Percentiles rank a stretch among this genome's conserved stretches.
Conservation (phyloP, 1,140 invertebrate genomes). For the Limonius californicus region DNA sequence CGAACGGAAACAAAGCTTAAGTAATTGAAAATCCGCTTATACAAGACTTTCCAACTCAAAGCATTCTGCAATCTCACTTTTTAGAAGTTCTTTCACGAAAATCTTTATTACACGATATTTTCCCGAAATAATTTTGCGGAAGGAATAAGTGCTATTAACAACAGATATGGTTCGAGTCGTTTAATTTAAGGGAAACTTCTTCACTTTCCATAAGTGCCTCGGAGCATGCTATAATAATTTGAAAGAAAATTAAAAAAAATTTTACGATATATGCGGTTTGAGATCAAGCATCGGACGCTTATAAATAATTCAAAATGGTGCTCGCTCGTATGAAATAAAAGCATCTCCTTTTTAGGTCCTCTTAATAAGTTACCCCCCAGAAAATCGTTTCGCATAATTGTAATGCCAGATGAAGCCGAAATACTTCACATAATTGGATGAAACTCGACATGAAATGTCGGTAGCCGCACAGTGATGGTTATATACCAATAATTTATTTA, state of each 20-base stretch:
- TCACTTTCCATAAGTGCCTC: too few relatives aligned
- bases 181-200: too few relatives aligned
- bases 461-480: background rate
- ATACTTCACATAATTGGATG: conserved; percentile 4
- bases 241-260: background rate
- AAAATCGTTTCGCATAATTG: background rate
- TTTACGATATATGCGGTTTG: background rate
- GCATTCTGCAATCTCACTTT: too few relatives aligned
- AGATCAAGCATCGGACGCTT: background rate
- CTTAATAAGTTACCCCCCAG: background rate
- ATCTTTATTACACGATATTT: background rate
- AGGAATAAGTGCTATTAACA: background rate
- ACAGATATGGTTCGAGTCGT: background rate
- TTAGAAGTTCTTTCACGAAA: background rate
- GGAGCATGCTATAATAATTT: background rate
- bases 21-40: too few relatives aligned
- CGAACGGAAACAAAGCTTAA: too few relatives aligned
- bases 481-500: conserved; percentile 11
- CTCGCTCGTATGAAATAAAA: background rate
- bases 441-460: background rate
- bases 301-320: background rate
- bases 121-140: background rate
- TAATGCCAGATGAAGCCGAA: background rate
- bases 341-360: background rate
- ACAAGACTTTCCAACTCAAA: too few relatives aligned